Evolutionary conservation across 2,888 invertebrate species (phyloP), one percentile per base, ranked within the genome.

Genomic region (Pachliopta kotzebuea): DNA sequence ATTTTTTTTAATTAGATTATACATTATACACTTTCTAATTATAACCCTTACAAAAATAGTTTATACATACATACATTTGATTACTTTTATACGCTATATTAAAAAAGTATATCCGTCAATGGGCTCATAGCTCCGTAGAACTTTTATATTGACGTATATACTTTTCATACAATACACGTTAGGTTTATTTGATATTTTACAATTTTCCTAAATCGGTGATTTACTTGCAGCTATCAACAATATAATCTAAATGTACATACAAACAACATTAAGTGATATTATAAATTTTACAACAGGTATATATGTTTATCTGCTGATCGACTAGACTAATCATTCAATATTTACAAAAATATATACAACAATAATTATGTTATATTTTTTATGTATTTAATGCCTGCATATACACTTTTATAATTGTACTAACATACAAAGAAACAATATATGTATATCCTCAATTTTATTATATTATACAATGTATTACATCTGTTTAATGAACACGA

Each of bases 111-210:
- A 76, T 82, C 68, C 79, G 76, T 80, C 90, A 90, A 88, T 75
- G 90, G 90, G 90, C 90, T 90, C 90, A 88, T 77, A 81, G 83
- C 81, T 84, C 81, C 70, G 71, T 74, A 76, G 79, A 80, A 79
- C 78, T 75, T 76, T 76, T 53, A 45, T 74, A 75, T 86, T 89
- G 90, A 84, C 80, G 80, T 73, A 81, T 85, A 79, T 71, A 84
- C 88, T 89, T 88, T 86, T 72, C 64, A 56, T 59, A 59, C 62
- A 29, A 37, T 42, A 57, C 42, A 42, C 20, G 37, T 55, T 53
- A 59, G 18, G 20, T 20, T 56, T 21, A 62, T 56, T 31, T 56
- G 29, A 31, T 56, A 62, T 24, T 45, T 56, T 62, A 56, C 53
- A 60, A 45, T 1, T 6, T 14, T 37, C 14, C 4, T 37, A 11